phyloP scores from a whole-genome alignment of 2,888 invertebrate genomes.

The Leuctra nigra region DNA sequence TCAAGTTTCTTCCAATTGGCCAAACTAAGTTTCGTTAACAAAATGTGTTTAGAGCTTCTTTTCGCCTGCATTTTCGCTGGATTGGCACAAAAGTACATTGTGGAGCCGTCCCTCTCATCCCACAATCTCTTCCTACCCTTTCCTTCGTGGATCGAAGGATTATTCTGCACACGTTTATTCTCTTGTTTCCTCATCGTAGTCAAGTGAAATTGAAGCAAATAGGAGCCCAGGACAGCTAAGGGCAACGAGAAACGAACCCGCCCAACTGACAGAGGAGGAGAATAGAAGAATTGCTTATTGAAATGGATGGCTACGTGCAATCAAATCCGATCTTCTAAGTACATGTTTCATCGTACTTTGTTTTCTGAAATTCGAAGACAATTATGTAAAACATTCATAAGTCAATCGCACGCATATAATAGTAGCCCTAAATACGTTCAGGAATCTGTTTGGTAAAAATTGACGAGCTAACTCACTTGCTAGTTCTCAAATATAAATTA shows the following conservation, averaged over 20 bases:
- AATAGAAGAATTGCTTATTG: neutral
- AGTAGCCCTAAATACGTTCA: too few species aligned
- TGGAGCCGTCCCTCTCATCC: slow-evolving; percentile 4
- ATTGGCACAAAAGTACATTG: slow-evolving; percentile 19
- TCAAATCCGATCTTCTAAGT: neutral
- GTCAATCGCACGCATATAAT: too few species aligned
- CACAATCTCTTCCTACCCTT: neutral
- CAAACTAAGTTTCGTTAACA: slow-evolving; percentile 13
- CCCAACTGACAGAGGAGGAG: slow-evolving; percentile 1
- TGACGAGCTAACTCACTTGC: too few species aligned
- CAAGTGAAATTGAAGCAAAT: slow-evolving; percentile 17
- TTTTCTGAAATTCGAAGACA: neutral
- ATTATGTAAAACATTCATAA: neutral
- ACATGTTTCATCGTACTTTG: neutral
- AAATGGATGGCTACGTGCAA: neutral
- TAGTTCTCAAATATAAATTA: too few species aligned
- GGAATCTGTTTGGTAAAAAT: too few species aligned
- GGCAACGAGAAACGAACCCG: slow-evolving; percentile 10
- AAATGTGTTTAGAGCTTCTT: slow-evolving; percentile 17
- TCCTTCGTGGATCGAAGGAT: neutral
- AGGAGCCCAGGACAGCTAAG: slow-evolving; percentile 14
- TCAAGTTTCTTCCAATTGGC: slow-evolving; percentile 11
- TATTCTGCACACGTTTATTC: slow-evolving; percentile 19
- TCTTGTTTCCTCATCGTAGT: slow-evolving; percentile 16
- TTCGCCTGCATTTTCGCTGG: slow-evolving; percentile 17